Base-by-base conservation (phyloP, 2,797 vertebrate species). In the Sorex maritimensis region DNA sequence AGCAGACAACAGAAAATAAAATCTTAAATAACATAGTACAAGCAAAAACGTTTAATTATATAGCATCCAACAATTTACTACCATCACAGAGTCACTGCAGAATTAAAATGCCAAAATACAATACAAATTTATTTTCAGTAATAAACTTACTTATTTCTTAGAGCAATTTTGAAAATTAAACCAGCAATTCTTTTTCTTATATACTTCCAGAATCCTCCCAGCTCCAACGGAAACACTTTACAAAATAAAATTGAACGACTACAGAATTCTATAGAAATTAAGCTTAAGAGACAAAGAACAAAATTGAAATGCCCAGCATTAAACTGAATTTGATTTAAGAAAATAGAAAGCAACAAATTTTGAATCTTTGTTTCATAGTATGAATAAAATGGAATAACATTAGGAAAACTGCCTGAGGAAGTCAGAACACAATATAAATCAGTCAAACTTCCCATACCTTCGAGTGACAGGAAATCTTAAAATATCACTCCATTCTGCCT, bases 401-500 rank as follows among this genome's bases (percentile, higher is more conserved):
- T 97, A 96, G 97, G 98, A 98, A 98, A 97, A 95, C 91, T 95
- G 93, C 95, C 95, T 95, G 97, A 98, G 98, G 98, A 98, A 98
- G 97, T 97, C 95, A 95, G 96, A 94, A 97, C 93, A 98, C 98
- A 98, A 98, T 98, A 97, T 98, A 97, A 98, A 97, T 96, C 95
- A 97, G 96, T 96, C 96, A 97, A 92, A 96, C 94, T 98, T 98
- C 98, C 98, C 98, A 97, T 93, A 97, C 96, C 90, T 97, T 97
- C 97, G 96, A 97, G 97, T 95, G 88, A 94, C 95, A 97, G 98
- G 98, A 98, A 98, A 95, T 97, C 98, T 92, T 96, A 98, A 98
- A 98, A 98, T 98, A 98, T 73, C 97, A 96, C 92, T 78, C 92
- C 90, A 95, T 86, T 77, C 88, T 10, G 19, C 95, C 82, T 79